phyloP scores from a whole-genome alignment of 2,797 vertebrate species.

The Hipposideros larvatus region DNA sequence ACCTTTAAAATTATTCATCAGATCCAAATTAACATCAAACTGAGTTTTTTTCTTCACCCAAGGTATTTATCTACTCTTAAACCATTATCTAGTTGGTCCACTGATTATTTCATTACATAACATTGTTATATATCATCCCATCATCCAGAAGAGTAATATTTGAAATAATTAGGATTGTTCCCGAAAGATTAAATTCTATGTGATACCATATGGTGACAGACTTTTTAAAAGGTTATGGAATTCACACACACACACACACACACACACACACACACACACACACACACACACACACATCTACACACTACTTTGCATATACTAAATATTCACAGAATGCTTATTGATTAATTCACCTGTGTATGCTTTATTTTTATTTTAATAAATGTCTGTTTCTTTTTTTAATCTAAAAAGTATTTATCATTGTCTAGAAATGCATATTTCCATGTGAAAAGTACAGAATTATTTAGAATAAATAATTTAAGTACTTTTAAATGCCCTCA shows the following conservation, averaged over 20 bases:
- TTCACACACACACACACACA: background rate
- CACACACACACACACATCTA: background rate
- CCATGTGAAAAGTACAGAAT: background rate
- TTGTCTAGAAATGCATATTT: constrained; percentile 14
- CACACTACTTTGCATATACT: background rate
- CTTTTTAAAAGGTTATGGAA: background rate
- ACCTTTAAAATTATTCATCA: background rate
- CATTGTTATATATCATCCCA: background rate
- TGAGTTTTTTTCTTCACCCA: background rate
- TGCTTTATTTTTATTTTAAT: constrained; percentile 14
- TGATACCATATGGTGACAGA: background rate
- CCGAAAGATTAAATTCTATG: background rate
- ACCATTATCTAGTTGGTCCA: background rate
- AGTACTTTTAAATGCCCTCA: constrained; percentile 1
- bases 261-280: background rate
- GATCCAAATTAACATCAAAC: background rate
- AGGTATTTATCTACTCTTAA: background rate
- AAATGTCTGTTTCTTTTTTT: background rate
- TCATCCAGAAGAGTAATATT: background rate
- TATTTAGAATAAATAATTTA: constrained; percentile 16
- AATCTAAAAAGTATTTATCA: background rate
- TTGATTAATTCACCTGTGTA: background rate
- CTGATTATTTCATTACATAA: background rate
- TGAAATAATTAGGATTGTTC: background rate
- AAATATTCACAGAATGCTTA: background rate